Conservation (phyloP, 2,113 vertebrate species). For the Platysteira castanea region DNA sequence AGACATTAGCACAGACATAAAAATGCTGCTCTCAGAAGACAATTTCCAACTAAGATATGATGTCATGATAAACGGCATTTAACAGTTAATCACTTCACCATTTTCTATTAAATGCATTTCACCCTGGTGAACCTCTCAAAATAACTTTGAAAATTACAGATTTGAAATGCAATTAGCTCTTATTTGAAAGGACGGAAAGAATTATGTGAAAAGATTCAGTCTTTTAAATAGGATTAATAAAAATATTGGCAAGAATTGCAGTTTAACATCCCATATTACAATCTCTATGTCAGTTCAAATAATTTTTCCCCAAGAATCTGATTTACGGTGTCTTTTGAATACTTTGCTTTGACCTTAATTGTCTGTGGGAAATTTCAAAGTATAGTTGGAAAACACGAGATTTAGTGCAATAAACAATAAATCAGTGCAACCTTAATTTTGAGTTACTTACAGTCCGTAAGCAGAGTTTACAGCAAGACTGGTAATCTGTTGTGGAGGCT, state of each 20-base stretch:
- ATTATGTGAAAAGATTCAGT: not conserved
- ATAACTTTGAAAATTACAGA: not conserved
- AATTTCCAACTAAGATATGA: not conserved
- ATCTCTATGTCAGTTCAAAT: not conserved
- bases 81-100: not conserved
- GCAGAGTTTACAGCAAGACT: constrained; percentile 93
- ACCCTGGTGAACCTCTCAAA: constrained; percentile 1
- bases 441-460: constrained; percentile 93
- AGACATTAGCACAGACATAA: not conserved
- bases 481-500: constrained; percentile 93
- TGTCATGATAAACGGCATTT: not conserved
- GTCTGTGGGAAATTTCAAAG: not conserved
- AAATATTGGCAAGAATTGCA: not conserved
- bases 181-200: not conserved
- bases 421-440: not conserved
- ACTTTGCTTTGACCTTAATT: not conserved
- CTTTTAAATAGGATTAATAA: not conserved
- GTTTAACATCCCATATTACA: not conserved
- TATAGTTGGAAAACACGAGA: not conserved
- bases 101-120: not conserved
- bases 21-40: not conserved
- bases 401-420: not conserved
- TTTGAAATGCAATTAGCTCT: not conserved
- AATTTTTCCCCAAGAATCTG: not conserved
- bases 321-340: not conserved